Conservation (phyloP, 1,140 invertebrate species). For the Latrodectus geometricus region DNA sequence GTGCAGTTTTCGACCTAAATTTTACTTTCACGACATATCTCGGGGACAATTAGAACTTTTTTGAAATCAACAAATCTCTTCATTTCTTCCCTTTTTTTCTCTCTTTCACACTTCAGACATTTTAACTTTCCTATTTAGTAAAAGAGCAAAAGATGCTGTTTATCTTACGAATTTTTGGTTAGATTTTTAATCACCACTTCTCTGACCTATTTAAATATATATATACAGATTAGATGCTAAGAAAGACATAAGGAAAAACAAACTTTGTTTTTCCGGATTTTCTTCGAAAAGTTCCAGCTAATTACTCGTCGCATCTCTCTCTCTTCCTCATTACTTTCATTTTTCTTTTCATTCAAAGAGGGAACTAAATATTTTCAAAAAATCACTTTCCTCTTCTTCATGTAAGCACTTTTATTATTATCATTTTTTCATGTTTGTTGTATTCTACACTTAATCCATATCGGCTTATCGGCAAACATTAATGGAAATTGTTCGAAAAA, state of each 20-base stretch:
- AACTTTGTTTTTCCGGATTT: background rate
- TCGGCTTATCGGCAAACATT: conserved; percentile 27
- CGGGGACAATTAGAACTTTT: conserved; percentile 9
- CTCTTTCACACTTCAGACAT: background rate
- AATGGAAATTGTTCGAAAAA: conserved; percentile 17
- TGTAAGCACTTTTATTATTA: background rate
- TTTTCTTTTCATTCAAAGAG: too few relatives aligned
- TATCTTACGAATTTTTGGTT: background rate
- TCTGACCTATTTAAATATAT: conserved; percentile 1
- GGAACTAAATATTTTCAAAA: too few relatives aligned
- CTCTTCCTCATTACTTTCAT: background rate
- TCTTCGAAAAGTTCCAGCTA: background rate
- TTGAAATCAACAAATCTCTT: background rate
- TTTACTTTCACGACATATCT: background rate
- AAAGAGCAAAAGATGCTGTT: background rate
- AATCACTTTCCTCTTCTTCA: too few relatives aligned
- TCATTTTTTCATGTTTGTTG: conserved; percentile 12
- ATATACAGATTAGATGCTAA: background rate
- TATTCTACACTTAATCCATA: conserved; percentile 33
- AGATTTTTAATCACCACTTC: background rate
- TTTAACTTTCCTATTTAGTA: background rate
- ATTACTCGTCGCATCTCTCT: background rate
- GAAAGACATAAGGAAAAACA: background rate
- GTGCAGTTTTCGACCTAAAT: background rate
- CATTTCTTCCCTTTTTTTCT: background rate